phyloP scores from a whole-genome alignment of 1,140 invertebrate genomes.

The Antheraea mylitta region DNA sequence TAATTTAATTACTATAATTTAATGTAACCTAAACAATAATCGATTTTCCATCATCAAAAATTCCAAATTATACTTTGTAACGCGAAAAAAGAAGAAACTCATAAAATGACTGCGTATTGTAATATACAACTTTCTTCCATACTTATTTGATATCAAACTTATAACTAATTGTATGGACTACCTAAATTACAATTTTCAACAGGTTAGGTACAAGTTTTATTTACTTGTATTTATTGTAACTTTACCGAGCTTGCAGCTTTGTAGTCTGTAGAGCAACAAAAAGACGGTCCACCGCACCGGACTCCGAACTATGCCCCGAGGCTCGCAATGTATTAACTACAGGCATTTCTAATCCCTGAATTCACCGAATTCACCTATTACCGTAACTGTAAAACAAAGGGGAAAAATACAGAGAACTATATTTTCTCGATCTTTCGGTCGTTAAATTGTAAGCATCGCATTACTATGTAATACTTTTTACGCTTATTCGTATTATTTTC shows the following conservation, averaged over 20 bases:
- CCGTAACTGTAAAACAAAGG: conserved; percentile 37
- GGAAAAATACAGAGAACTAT: conserved; percentile 46
- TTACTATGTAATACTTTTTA: conserved; percentile 42
- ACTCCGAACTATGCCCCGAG: conserved; percentile 6
- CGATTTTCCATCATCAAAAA: too few relatives aligned
- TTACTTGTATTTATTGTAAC: background rate
- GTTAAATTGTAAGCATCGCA: conserved; percentile 41
- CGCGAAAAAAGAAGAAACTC: too few relatives aligned
- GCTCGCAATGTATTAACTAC: conserved; percentile 14
- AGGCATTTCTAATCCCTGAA: conserved; percentile 24
- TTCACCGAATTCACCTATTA: conserved; percentile 37
- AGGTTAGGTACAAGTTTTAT: background rate
- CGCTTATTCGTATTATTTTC: conserved; percentile 23
- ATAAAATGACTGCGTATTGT: too few relatives aligned
- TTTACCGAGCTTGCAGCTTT: conserved; percentile 3
- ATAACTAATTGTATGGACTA: background rate
- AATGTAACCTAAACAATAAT: too few relatives aligned
- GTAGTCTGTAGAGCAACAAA: conserved; percentile 7
- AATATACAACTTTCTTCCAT: too few relatives aligned
- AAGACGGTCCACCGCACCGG: conserved; percentile 3
- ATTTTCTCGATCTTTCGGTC: conserved; percentile 40
- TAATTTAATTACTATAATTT: too few relatives aligned
- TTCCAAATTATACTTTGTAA: too few relatives aligned
- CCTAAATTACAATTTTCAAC: background rate
- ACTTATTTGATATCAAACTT: too few relatives aligned